Percentiles rank a stretch among this genome's conserved stretches.
phyloP scores from a whole-genome alignment of 2,797 vertebrate species.

The Lophius americanus region DNA sequence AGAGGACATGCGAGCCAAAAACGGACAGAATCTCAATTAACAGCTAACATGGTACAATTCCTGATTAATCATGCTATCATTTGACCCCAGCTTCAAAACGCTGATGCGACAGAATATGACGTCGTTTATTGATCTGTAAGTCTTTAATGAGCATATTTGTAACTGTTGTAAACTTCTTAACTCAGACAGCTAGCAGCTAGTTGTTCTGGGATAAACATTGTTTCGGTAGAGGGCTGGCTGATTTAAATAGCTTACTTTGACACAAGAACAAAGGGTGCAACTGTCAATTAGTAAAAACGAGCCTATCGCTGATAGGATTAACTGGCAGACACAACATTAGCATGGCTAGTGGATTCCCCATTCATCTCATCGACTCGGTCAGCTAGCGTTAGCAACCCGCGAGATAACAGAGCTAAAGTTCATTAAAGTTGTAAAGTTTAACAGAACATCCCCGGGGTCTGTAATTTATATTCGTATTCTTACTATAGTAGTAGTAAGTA shows the following conservation, averaged over 20 bases:
- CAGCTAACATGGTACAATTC: too few species aligned
- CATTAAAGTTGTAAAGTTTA: background rate
- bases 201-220: background rate
- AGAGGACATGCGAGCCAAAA: background rate
- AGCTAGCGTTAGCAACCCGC: slow-evolving; percentile 56
- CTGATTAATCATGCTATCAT: too few species aligned
- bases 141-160: too few species aligned
- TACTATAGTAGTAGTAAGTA: too few species aligned
- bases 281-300: background rate
- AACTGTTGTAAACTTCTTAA: background rate
- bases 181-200: slow-evolving; percentile 23
- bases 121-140: too few species aligned
- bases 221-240: background rate
- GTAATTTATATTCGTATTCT: too few species aligned
- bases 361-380: slow-evolving; percentile 8
- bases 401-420: slow-evolving; percentile 19
- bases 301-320: background rate
- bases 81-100: too few species aligned
- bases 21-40: too few species aligned
- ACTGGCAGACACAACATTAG: slow-evolving; percentile 12
- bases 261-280: background rate
- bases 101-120: too few species aligned
- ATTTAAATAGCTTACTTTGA: background rate
- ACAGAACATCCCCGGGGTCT: too few species aligned
- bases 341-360: background rate